A percentile compares a stretch with the other conserved stretches of the same genome.
phyloP scores from a whole-genome alignment of 2,113 vertebrate species.

The Crotalus helleri region DNA sequence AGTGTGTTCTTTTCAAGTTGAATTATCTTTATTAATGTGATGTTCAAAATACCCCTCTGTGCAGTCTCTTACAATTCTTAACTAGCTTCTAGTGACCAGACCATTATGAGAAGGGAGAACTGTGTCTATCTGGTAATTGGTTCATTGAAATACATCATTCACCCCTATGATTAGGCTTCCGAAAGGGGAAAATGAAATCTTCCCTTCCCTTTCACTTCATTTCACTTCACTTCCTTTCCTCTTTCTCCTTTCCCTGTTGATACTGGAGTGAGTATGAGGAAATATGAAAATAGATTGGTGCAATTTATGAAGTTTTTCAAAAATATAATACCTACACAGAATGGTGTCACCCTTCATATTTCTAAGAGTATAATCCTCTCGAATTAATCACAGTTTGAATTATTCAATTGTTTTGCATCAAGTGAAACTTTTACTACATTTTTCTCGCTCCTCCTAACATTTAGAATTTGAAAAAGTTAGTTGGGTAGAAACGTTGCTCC shows the following conservation, averaged over 20 bases:
- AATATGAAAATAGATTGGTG: slow-evolving; percentile 37
- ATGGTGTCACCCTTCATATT: slow-evolving; percentile 38
- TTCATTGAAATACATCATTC: slow-evolving; percentile 22
- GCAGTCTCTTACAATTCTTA: slow-evolving; percentile 3
- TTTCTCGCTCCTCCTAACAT: neutral
- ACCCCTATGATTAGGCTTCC: neutral
- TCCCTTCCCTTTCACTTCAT: neutral
- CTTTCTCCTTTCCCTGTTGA: slow-evolving; percentile 17
- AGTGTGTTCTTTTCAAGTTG: slow-evolving; percentile 33
- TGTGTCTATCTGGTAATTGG: slow-evolving; percentile 16
- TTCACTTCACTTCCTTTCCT: neutral
- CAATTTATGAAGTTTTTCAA: slow-evolving; percentile 32
- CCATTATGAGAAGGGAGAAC: slow-evolving; percentile 38
- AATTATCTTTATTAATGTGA: slow-evolving; percentile 24
- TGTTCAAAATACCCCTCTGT: slow-evolving; percentile 31
- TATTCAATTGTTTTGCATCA: slow-evolving; percentile 37
- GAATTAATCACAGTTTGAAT: slow-evolving; percentile 57
- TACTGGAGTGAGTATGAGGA: slow-evolving; percentile 41
- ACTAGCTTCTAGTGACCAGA: neutral
- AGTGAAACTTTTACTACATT: neutral
- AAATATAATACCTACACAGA: slow-evolving; percentile 39
- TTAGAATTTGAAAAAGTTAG: slow-evolving; percentile 14
- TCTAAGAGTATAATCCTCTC: slow-evolving; percentile 44
- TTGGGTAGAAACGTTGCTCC: neutral
- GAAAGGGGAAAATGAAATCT: slow-evolving; percentile 39